Evolutionary conservation across 2,113 vertebrate species (phyloP).

Genomic region (Lasiurus cinereus): DNA sequence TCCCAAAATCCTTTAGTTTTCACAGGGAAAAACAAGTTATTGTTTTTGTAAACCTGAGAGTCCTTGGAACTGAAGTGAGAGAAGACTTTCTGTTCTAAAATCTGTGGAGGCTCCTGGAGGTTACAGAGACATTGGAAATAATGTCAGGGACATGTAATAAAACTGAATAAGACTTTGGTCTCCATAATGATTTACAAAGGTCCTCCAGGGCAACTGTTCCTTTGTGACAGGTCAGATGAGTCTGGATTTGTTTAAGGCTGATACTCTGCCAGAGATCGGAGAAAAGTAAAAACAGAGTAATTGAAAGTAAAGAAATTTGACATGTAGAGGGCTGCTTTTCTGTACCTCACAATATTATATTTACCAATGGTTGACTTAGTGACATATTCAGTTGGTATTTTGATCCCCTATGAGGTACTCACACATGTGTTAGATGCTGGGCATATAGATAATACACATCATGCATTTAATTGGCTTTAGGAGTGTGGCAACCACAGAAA

Average conservation of each 20-base stretch:
- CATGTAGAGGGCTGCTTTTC: neutral
- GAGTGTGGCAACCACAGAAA: neutral
- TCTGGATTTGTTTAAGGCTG: constrained; percentile 42
- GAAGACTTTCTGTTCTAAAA: constrained; percentile 17
- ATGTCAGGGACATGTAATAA: neutral
- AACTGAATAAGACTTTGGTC: constrained; percentile 49
- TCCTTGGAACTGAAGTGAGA: neutral
- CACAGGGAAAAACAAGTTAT: neutral
- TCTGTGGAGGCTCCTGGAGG: neutral
- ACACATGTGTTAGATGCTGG: neutral
- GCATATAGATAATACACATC: no score
- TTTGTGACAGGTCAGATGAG: constrained; percentile 62
- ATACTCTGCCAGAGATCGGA: neutral
- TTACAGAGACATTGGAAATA: neutral
- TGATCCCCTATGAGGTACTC: neutral
- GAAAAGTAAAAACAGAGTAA: neutral
- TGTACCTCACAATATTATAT: neutral
- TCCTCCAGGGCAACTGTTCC: constrained; percentile 14
- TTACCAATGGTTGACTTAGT: neutral
- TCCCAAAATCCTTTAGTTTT: neutral
- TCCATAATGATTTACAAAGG: constrained; percentile 64
- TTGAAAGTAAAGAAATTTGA: neutral
- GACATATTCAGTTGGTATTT: neutral
- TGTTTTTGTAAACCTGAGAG: neutral
- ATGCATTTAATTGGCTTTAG: neutral